Evolutionary conservation across 2,888 invertebrate species (phyloP).

Genomic region (Sclerodermus sp.): DNA sequence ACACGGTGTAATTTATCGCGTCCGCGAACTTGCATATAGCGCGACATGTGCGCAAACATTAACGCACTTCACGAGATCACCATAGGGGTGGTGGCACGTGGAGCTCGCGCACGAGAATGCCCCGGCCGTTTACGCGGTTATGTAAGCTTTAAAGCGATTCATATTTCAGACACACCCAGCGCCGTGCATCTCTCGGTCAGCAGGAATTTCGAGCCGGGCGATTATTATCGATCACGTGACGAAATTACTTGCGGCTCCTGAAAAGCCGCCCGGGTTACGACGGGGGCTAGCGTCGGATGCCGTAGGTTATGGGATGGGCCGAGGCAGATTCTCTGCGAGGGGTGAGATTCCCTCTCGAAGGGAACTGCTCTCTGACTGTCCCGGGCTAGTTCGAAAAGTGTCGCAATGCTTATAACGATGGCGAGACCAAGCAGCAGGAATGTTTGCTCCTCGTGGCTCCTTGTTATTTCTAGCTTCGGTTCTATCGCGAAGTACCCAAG

Average conservation of each 20-base stretch:
- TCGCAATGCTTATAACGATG: constrained; percentile 48
- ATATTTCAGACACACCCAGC: constrained; percentile 35
- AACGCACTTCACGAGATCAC: constrained; percentile 38
- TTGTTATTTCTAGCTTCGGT: constrained; percentile 46
- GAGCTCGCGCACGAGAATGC: constrained; percentile 16
- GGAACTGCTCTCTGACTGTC: constrained; percentile 13
- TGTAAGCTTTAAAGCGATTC: constrained; percentile 26
- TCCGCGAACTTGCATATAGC: not conserved
- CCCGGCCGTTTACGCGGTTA: no score
- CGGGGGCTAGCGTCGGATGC: no score
- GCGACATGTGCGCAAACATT: constrained; percentile 22
- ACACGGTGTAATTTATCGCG: no score
- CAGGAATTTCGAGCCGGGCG: constrained; percentile 2
- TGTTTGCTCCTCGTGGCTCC: constrained; percentile 32
- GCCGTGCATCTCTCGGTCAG: constrained; percentile 13
- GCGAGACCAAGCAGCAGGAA: constrained; percentile 30
- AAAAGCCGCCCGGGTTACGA: no score
- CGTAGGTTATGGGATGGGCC: no score
- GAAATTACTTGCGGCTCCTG: constrained; percentile 15
- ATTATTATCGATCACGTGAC: constrained; percentile 28
- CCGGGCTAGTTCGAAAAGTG: constrained; percentile 21
- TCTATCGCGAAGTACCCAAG: constrained; percentile 13
- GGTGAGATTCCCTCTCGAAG: no score
- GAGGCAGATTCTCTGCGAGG: no score
- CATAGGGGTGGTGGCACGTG: constrained; percentile 25